These are phyloP conservation scores for Saxidomus purpurata DNA, from an alignment of 1,140 invertebrate species.

Conservation along the genomic window DNA sequence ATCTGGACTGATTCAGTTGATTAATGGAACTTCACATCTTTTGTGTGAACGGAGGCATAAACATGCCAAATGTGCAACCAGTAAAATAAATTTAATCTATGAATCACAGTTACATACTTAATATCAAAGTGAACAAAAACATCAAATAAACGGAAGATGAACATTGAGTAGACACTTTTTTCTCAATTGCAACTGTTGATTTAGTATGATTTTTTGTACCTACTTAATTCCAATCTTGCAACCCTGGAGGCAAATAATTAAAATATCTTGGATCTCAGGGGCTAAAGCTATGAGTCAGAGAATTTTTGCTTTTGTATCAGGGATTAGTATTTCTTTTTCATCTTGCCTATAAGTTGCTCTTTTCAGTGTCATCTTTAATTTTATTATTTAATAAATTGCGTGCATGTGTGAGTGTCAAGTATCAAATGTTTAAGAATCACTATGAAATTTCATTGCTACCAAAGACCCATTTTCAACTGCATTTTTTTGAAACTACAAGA, in stretches of 20 bases:
- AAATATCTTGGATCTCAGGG: no score
- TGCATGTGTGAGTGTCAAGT: background rate
- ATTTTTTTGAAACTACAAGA: background rate
- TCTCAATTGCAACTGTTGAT: background rate
- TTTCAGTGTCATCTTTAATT: background rate
- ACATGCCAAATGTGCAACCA: no score
- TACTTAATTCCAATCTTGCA: background rate
- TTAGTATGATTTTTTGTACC: constrained; percentile 13
- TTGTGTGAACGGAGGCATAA: no score
- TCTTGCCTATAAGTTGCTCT: constrained; percentile 4
- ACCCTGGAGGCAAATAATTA: constrained; percentile 17
- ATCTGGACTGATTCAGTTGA: no score
- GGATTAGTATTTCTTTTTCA: constrained; percentile 24
- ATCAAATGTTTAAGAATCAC: constrained; percentile 19
- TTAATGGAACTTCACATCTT: no score
- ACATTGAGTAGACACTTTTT: background rate
- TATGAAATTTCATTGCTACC: background rate
- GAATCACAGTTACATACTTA: no score
- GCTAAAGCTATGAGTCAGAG: background rate
- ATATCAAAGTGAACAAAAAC: background rate
- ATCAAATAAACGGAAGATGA: background rate
- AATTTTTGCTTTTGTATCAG: constrained; percentile 16
- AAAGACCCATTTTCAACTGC: background rate
- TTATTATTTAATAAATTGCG: constrained; percentile 12
- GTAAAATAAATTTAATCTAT: no score